These are phyloP conservation scores for Nemapogon koenigi DNA, from an alignment of 2,888 invertebrate species.

Conservation along the genomic window DNA sequence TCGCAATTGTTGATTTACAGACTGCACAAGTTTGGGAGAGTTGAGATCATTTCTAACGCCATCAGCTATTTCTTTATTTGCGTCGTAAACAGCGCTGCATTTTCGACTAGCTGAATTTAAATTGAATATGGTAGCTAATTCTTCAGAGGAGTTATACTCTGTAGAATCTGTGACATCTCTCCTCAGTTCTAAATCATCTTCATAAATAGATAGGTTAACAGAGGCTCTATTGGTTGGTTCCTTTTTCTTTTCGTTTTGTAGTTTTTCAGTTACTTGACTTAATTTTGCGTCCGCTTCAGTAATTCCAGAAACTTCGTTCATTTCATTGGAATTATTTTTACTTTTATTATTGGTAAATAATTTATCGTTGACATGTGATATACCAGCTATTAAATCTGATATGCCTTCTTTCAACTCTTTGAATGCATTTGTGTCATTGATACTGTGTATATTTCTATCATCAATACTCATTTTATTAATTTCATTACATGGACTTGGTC, in stretches of 20 bases:
- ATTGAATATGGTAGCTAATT: conserved; percentile 69
- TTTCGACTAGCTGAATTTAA: conserved; percentile 24
- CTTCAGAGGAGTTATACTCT: conserved; percentile 71
- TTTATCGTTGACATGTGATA: conserved; percentile 56
- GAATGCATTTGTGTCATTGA: conserved; percentile 54
- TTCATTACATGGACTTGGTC: conserved; percentile 20
- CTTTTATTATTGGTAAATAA: conserved; percentile 28
- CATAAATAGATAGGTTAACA: conserved; percentile 48
- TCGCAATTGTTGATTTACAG: conserved; percentile 51
- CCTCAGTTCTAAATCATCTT: conserved; percentile 46
- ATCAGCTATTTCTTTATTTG: conserved; percentile 29
- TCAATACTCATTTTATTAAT: conserved; percentile 21
- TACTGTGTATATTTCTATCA: conserved; percentile 43
- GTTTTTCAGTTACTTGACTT: conserved; percentile 26
- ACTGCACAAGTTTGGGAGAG: conserved; percentile 54
- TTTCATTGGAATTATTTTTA: conserved; percentile 19
- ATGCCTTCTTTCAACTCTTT: conserved; percentile 59
- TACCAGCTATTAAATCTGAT: conserved; percentile 56
- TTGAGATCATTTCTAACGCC: conserved; percentile 40
- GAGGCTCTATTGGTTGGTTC: conserved; percentile 34
- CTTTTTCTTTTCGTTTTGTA: conserved; percentile 22
- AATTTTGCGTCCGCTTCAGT: conserved; percentile 39
- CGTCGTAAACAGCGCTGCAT: not conserved
- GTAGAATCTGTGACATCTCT: conserved; percentile 52
- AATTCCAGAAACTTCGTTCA: conserved; percentile 27